Evolutionary conservation across 1,140 invertebrate species (phyloP).

Genomic region (Macrotrachela quadricornifera): DNA sequence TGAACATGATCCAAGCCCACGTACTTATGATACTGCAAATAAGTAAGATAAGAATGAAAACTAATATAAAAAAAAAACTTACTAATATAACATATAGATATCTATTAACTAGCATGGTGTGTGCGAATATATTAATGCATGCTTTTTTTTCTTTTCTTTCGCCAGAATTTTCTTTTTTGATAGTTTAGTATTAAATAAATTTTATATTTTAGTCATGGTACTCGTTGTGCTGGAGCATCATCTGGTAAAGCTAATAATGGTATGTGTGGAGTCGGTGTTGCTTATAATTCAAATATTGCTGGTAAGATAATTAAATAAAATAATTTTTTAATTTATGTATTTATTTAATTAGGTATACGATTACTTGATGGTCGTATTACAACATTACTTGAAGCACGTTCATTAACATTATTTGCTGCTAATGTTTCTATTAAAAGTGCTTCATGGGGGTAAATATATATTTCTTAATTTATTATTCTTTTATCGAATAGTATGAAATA

Average conservation of each 20-base stretch:
- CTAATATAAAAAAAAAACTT: background rate
- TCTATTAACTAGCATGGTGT: background rate
- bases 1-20: slow-evolving; percentile 8
- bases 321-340: no score
- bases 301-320: slow-evolving; percentile 37
- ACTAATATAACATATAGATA: background rate
- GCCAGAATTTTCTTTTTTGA: background rate
- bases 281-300: slow-evolving; percentile 71
- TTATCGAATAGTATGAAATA: background rate
- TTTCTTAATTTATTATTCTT: no score
- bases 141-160: background rate
- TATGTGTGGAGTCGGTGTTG: slow-evolving; percentile 80
- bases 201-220: slow-evolving; percentile 51
- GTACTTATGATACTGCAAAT: slow-evolving; percentile 7
- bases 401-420: slow-evolving; percentile 18
- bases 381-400: slow-evolving; percentile 19
- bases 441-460: slow-evolving; percentile 19
- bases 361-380: slow-evolving; percentile 28
- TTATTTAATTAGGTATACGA: slow-evolving; percentile 23
- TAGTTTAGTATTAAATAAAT: background rate
- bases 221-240: slow-evolving; percentile 89
- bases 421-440: slow-evolving; percentile 29
- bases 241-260: slow-evolving; percentile 88
- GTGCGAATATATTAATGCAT: background rate
- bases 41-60: background rate